A percentile compares a stretch with the other conserved stretches of the same genome.
Conservation (phyloP, 2,797 vertebrate genomes). For the Aeoliscus strigatus region DNA sequence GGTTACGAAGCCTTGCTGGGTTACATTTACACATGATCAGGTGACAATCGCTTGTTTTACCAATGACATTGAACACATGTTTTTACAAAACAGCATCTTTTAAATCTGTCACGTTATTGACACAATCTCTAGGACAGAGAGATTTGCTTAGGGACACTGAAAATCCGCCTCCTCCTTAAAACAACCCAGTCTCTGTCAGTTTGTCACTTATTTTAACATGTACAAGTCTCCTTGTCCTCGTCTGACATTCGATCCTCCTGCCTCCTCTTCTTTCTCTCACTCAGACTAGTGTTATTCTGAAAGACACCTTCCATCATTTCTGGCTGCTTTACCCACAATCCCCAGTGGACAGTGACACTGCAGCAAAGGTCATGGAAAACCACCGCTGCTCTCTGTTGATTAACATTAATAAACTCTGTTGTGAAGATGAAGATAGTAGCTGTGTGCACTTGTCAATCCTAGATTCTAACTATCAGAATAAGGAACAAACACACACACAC, state of each 20-base stretch:
- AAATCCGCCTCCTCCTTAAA: neutral
- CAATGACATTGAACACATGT: too few species aligned
- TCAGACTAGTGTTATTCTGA: constrained; percentile 6
- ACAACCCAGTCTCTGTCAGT: neutral
- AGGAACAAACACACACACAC: constrained; percentile 18
- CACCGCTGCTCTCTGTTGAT: constrained; percentile 30
- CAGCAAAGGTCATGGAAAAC: constrained; percentile 47
- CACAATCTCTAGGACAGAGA: too few species aligned
- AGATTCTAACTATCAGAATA: too few species aligned
- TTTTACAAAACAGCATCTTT: too few species aligned
- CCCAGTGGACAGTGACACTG: constrained; percentile 36
- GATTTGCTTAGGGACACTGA: neutral
- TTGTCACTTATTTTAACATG: neutral
- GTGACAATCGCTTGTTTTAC: too few species aligned
- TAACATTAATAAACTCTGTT: constrained; percentile 25
- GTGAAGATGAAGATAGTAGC: constrained; percentile 1
- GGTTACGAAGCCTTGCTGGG: constrained; percentile 8
- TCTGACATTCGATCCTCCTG: constrained; percentile 8
- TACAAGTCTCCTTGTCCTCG: neutral
- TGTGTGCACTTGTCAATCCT: neutral
- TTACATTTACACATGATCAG: constrained; percentile 26
- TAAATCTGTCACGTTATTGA: too few species aligned
- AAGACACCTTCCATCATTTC: constrained; percentile 33
- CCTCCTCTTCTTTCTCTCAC: neutral
- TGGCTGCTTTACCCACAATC: constrained; percentile 39